Base-by-base conservation (phyloP, 2,113 vertebrate genomes). In the Oncorhynchus tshawytscha region DNA sequence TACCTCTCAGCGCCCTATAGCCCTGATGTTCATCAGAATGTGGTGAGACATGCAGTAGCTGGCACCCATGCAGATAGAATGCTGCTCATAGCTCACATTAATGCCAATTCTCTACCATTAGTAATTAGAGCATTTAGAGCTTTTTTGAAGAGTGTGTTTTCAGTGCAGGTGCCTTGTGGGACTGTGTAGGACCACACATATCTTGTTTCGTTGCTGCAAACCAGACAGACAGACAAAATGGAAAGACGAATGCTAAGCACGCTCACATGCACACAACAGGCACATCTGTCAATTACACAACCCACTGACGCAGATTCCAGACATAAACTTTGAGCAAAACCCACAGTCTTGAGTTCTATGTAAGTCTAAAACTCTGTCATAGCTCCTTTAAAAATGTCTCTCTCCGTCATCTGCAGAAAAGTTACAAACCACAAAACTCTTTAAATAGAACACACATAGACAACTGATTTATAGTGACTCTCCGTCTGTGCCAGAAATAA, bases 341-440 rank as follows among this genome's bases (percentile, higher is more conserved):
- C 13, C 16, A 29, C 9, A 11, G 64, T 66, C 25, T 66, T 66
- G 64, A 27, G 64, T 24, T 25, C 22, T 27, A 66, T 16, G 22
- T 27, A 24, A n/a, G 67, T 48, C 74, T 82, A 67, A 54, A 65
- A 24, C 16, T 45, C 51, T 18, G 67, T 67, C 11, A 66, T 24
- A 27, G 9, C 25, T 15, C 25, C 13, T 60, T 64, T 45, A 31
- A 78, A 67, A 74, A 59, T 70, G 15, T 65, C 66, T 65, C 39
- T 39, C 9, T 39, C 65, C 27, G 60, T 74, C 79, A 74, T 85
- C 85, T 84, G 78, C 79, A 68, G 66, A 71, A 81, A 31, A 11
- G 34, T 82, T 81, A 67, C 39, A 81, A 64, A 82, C 69, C 80
- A 64, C 78, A 77, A 45, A 62, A 25, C 49, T 27, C 70, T 80